These are phyloP conservation scores for Troglohyphantes excavatus DNA, from an alignment of 2,888 invertebrate genomes.

Conservation along the genomic window DNA sequence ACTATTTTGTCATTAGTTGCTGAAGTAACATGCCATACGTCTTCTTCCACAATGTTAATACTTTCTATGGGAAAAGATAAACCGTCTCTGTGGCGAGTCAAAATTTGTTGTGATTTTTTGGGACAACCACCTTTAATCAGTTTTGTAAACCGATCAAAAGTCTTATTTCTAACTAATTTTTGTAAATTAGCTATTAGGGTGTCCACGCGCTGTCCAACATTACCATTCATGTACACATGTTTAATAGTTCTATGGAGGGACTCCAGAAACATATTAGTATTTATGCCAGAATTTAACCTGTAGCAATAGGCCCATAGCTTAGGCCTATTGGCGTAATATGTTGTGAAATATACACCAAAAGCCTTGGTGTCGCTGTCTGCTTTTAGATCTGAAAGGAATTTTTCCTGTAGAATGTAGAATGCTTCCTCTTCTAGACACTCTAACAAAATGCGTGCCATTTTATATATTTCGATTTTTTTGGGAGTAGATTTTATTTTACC, in stretches of 20 bases:
- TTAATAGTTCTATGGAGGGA: conserved; percentile 31
- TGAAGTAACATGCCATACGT: not conserved
- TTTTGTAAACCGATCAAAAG: conserved; percentile 17
- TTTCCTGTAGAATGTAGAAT: too few species aligned
- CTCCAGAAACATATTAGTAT: conserved; percentile 66
- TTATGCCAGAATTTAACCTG: conserved; percentile 38
- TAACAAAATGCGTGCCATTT: too few species aligned
- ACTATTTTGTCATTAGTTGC: too few species aligned
- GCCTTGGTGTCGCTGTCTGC: conserved; percentile 9
- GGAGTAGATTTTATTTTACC: not conserved
- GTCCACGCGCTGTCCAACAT: conserved; percentile 7
- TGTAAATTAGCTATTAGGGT: not conserved
- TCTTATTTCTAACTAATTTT: conserved; percentile 6
- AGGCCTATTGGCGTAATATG: conserved; percentile 20
- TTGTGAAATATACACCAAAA: conserved; percentile 15
- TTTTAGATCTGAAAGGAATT: too few species aligned
- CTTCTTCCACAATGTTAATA: not conserved
- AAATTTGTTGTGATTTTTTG: not conserved
- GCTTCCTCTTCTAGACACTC: too few species aligned
- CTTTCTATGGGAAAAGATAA: not conserved
- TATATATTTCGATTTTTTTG: too few species aligned
- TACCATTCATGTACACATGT: conserved; percentile 39
- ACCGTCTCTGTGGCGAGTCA: not conserved
- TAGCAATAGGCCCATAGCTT: conserved; percentile 68
- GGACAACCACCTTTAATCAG: not conserved